These are phyloP conservation scores for Chymomyza caudatula DNA, from an alignment of 2,888 invertebrate genomes.

Conservation along the genomic window DNA sequence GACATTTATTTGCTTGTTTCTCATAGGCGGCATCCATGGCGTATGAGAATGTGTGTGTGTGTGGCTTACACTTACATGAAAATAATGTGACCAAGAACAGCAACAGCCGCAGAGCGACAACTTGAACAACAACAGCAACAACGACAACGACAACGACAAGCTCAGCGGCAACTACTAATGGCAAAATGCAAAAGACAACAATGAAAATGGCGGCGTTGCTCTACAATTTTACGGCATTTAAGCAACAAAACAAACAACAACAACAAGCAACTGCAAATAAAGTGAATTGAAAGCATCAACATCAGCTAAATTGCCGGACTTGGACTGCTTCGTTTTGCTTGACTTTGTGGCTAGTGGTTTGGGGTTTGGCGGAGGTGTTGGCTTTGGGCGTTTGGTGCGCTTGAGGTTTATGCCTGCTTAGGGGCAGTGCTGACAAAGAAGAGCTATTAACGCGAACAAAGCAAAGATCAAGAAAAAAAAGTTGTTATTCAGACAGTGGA, in stretches of 20 bases:
- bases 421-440: background rate
- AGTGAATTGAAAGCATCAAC: background rate
- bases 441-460: background rate
- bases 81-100: slow-evolving; percentile 15
- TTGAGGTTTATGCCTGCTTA: background rate
- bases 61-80: background rate
- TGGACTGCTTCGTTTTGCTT: background rate
- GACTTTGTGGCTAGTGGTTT: background rate
- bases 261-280: background rate
- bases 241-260: background rate
- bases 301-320: background rate
- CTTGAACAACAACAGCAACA: slow-evolving; percentile 3
- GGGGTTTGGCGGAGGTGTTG: background rate
- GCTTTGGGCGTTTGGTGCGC: background rate
- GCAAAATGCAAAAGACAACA: slow-evolving; percentile 21
- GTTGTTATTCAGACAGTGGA: background rate
- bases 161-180: slow-evolving; percentile 6
- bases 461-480: background rate
- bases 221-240: background rate
- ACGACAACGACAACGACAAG: background rate
- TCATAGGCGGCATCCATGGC: background rate
- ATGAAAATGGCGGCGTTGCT: slow-evolving; percentile 13
- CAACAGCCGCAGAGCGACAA: slow-evolving; percentile 1
- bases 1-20: background rate
- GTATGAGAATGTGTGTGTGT: background rate